phyloP scores from a whole-genome alignment of 2,888 invertebrate genomes.

The Acheta domesticus region DNA sequence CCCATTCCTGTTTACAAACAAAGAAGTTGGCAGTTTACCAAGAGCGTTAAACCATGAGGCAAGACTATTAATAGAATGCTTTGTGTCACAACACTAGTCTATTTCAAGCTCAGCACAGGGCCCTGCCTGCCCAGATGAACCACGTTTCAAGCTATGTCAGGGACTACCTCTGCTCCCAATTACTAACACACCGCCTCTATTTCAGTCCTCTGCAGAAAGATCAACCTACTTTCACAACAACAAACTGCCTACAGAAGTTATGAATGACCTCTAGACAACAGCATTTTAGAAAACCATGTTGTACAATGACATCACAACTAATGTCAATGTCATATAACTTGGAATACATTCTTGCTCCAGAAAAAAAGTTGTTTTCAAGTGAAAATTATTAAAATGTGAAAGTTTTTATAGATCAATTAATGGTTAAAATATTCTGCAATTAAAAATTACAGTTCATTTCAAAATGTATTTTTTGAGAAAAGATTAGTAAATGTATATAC shows the following conservation, averaged over 20 bases:
- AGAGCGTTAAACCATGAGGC: neutral
- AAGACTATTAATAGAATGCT: neutral
- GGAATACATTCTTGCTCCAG: too few relatives aligned
- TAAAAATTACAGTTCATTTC: too few relatives aligned
- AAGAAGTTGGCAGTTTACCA: constrained; percentile 2
- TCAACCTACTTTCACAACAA: constrained; percentile 5
- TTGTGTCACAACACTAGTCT: constrained; percentile 1
- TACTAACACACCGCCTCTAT: neutral
- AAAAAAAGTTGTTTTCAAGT: too few relatives aligned
- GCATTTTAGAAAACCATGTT: too few relatives aligned
- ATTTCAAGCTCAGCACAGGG: neutral
- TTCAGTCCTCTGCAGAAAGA: neutral
- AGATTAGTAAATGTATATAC: too few relatives aligned
- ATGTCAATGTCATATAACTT: too few relatives aligned
- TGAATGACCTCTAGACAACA: too few relatives aligned
- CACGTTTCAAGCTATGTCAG: neutral
- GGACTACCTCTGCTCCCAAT: neutral
- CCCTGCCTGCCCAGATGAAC: neutral
- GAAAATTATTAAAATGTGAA: too few relatives aligned
- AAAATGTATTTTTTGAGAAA: too few relatives aligned
- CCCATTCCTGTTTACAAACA: neutral
- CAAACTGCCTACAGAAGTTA: neutral
- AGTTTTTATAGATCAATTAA: too few relatives aligned
- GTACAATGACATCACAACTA: too few relatives aligned
- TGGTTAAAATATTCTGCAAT: too few relatives aligned